These are phyloP conservation scores for Drosophila seguyi DNA, from an alignment of 1,140 invertebrate genomes.

Conservation along the genomic window DNA sequence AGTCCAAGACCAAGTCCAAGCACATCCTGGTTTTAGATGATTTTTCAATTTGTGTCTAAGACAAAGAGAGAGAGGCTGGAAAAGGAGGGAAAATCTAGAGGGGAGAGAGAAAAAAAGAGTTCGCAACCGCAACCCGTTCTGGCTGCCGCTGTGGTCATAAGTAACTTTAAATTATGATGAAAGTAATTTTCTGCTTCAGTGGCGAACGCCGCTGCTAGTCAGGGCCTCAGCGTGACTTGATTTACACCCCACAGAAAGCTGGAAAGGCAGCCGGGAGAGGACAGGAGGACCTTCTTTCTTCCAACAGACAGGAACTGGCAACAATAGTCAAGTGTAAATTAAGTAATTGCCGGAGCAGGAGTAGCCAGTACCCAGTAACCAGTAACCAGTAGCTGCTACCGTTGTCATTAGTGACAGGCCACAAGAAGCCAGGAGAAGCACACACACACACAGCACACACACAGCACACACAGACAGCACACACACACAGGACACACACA, in stretches of 20 bases:
- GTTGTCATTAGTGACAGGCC: slow-evolving; percentile 72
- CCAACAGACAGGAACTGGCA: slow-evolving; percentile 18
- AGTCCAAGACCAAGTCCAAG: slow-evolving; percentile 5
- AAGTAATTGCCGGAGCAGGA: slow-evolving; percentile 70
- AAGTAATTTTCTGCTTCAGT: slow-evolving; percentile 85
- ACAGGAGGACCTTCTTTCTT: not conserved
- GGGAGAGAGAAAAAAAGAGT: not conserved
- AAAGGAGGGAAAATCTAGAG: not conserved
- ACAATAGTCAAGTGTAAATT: slow-evolving; percentile 73
- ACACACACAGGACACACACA: not conserved
- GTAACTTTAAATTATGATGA: slow-evolving; percentile 84
- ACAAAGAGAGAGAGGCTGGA: slow-evolving; percentile 30
- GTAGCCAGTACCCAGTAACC: not conserved
- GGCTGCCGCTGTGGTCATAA: slow-evolving; percentile 69
- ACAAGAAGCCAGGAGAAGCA: slow-evolving; percentile 8
- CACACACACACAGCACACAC: not conserved
- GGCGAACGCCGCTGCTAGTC: slow-evolving; percentile 62
- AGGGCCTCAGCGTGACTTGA: slow-evolving; percentile 10
- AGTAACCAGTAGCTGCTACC: slow-evolving; percentile 66
- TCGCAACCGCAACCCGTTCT: slow-evolving; percentile 26
- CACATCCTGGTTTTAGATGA: slow-evolving; percentile 70
- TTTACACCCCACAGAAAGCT: slow-evolving; percentile 20
- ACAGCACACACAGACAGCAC: not conserved
- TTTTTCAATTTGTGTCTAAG: slow-evolving; percentile 79
- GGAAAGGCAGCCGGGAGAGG: not conserved